A percentile compares a stretch with the other conserved stretches of the same genome.
Conservation (phyloP, 2,113 vertebrate genomes). For the Sinocyclocheilus anophthalmus region DNA sequence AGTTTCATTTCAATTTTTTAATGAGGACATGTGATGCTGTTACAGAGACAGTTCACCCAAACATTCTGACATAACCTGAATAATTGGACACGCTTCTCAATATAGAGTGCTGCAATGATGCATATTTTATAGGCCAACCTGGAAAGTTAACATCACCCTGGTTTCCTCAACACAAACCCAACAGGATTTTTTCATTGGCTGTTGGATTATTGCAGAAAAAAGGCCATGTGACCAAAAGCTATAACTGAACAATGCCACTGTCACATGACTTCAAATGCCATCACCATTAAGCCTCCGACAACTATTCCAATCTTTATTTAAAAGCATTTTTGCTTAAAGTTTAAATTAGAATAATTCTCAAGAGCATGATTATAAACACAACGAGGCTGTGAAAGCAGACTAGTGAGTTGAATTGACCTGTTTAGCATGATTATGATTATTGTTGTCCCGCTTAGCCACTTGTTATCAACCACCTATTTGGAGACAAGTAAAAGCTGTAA, state of each 20-base stretch:
- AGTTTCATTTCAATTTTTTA: slow-evolving; percentile 6
- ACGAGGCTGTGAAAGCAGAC: too few relatives aligned
- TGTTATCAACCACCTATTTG: too few relatives aligned
- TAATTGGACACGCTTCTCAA: background rate
- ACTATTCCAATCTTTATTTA: background rate
- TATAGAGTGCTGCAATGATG: background rate
- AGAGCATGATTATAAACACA: too few relatives aligned
- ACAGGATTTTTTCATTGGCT: background rate
- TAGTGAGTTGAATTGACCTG: too few relatives aligned
- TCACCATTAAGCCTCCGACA: background rate
- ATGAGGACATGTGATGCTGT: background rate
- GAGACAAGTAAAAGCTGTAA: too few relatives aligned
- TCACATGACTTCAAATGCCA: background rate
- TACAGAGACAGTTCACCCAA: background rate
- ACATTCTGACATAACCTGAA: background rate
- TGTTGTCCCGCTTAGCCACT: too few relatives aligned
- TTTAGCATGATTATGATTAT: too few relatives aligned
- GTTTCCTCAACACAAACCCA: background rate
- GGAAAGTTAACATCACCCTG: background rate
- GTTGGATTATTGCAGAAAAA: background rate
- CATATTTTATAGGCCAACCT: background rate
- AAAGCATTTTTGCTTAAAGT: background rate
- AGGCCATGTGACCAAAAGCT: background rate
- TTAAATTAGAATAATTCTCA: background rate
- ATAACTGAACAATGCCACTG: background rate